phyloP scores from a whole-genome alignment of 2,888 invertebrate genomes.

The Xestobium rufovillosum region DNA sequence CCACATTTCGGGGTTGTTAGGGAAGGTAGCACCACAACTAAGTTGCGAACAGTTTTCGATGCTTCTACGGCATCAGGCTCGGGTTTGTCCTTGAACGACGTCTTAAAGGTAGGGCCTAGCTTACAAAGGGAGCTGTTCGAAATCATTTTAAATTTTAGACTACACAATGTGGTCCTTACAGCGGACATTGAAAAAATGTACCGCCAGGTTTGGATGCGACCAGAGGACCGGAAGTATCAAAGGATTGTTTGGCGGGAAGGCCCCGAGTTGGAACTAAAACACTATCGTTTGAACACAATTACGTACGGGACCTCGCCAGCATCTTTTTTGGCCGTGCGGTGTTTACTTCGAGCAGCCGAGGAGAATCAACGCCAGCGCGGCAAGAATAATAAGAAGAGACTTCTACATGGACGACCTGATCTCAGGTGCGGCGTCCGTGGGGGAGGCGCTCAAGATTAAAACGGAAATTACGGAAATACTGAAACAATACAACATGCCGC shows the following conservation, averaged over 20 bases:
- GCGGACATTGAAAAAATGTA: conserved; percentile 19
- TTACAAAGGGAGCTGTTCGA: conserved; percentile 16
- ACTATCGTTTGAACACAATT: conserved; percentile 19
- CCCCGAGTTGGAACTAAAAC: conserved; percentile 9
- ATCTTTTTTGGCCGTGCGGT: too few relatives aligned
- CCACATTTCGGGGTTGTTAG: conserved; percentile 20
- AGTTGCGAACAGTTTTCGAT: conserved; percentile 20
- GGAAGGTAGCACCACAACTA: conserved; percentile 16
- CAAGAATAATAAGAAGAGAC: too few relatives aligned
- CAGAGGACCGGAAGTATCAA: conserved; percentile 10
- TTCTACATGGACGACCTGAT: too few relatives aligned
- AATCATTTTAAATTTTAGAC: conserved; percentile 11
- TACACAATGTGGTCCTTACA: conserved; percentile 13
- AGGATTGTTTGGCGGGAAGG: conserved; percentile 14
- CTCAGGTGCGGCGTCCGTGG: too few relatives aligned
- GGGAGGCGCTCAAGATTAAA: too few relatives aligned
- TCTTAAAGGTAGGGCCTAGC: conserved; percentile 15
- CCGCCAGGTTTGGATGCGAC: conserved; percentile 11
- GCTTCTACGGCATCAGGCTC: conserved; percentile 12
- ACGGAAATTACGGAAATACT: too few relatives aligned
- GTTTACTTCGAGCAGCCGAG: too few relatives aligned
- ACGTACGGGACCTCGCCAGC: too few relatives aligned
- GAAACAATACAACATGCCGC: too few relatives aligned
- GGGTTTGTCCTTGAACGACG: conserved; percentile 19
- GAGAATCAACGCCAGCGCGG: too few relatives aligned